phyloP scores from a whole-genome alignment of 2,113 vertebrate genomes.

The Regulus satrapa region DNA sequence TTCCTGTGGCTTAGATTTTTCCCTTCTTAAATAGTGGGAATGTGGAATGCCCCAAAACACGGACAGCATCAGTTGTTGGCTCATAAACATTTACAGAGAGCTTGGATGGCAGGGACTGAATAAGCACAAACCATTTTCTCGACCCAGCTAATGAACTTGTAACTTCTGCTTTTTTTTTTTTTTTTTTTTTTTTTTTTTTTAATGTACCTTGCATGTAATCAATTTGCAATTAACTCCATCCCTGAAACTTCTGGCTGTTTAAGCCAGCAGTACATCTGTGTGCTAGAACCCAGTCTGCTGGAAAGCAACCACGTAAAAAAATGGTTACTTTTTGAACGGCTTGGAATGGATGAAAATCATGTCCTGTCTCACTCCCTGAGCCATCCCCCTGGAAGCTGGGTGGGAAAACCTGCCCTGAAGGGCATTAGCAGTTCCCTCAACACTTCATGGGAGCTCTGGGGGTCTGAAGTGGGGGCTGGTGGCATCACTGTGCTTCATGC shows the following conservation, averaged over 20 bases:
- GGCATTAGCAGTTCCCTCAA: not conserved
- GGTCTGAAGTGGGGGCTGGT: not conserved
- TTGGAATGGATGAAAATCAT: not conserved
- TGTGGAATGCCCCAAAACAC: not conserved
- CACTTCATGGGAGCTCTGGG: not conserved
- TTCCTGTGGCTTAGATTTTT: not conserved
- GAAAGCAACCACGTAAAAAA: not conserved
- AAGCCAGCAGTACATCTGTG: not conserved
- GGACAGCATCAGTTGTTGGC: not conserved
- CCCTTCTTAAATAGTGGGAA: not conserved
- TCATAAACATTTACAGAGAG: not conserved
- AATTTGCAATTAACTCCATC: conserved; percentile 22
- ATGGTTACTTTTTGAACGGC: not conserved
- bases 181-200: not conserved
- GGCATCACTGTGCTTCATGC: not conserved
- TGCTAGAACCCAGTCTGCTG: not conserved
- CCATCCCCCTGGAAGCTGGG: not conserved
- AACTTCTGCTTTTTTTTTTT: not conserved
- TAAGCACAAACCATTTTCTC: not conserved
- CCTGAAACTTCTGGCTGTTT: not conserved
- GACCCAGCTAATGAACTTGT: not conserved
- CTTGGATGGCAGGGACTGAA: not conserved
- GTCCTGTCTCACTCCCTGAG: not conserved
- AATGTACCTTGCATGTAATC: not conserved
- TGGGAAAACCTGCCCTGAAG: not conserved